Percentiles rank a stretch among this genome's conserved stretches.
Evolutionary conservation across 1,140 invertebrate genomes (phyloP).

Genomic region (Colletes gigas): DNA sequence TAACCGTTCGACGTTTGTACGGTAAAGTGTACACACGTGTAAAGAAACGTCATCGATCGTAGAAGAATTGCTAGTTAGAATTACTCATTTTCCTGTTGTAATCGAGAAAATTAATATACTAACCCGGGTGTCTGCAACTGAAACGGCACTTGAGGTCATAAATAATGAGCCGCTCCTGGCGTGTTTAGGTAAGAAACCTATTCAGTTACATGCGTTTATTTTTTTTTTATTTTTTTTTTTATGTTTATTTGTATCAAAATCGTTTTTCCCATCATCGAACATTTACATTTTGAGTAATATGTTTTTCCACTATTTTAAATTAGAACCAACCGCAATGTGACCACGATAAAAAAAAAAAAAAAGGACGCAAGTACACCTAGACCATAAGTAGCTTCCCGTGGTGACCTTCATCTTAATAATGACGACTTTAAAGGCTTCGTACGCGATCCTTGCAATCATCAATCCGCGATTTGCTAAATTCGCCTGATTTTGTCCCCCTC

Average conservation of each 20-base stretch:
- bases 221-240: constrained; percentile 21
- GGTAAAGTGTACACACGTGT: constrained; percentile 17
- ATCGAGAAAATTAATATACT: constrained; percentile 20
- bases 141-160: constrained; percentile 3
- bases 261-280: background rate
- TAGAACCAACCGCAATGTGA: constrained; percentile 19
- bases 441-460: background rate
- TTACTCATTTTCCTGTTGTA: constrained; percentile 15
- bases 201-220: constrained; percentile 28
- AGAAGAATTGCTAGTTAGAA: background rate
- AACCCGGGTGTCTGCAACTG: constrained; percentile 20
- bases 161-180: constrained; percentile 1
- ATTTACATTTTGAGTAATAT: constrained; percentile 8
- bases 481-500: too few relatives aligned
- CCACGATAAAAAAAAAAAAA: background rate
- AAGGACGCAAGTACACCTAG: background rate
- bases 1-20: constrained; percentile 13
- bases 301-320: constrained; percentile 19
- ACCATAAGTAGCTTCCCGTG: constrained; percentile 5
- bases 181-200: constrained; percentile 43
- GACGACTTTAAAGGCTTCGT: constrained; percentile 6
- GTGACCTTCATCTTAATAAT: constrained; percentile 23
- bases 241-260: background rate
- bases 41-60: background rate
- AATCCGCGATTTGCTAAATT: background rate